Base-by-base conservation (phyloP, 1,140 invertebrate genomes). In the Zaprionus kolodkinae region DNA sequence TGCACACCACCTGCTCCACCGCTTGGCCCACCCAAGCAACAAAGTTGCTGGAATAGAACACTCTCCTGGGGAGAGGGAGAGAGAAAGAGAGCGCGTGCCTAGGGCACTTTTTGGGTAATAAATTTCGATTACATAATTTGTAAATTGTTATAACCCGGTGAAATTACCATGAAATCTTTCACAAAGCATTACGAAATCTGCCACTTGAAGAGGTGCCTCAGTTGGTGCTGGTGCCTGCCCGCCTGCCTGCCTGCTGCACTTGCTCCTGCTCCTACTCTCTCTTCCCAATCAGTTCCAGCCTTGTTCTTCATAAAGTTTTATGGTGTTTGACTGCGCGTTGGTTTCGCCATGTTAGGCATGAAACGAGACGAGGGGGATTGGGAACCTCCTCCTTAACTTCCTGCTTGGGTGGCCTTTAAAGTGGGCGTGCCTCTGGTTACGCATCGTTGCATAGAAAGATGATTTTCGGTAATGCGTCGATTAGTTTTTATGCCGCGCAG, bases 41-140 rank as follows among this genome's bases (percentile, higher is more conserved):
- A 43, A 62, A 61, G 21, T 33, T 36, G 55, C 35, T 50, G 17
- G 17, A 50, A 50, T 50, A 50, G 45, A 50, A 50, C 11, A 21
- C 25, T 56, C 25, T 33, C 2, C 52, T 6, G n/a, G 6, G 3
- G 30, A 30, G 27, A 35, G 9, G 15, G 43, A 10, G 43, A 45
- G 7, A 45, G 17, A 0, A 15, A 11, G 45, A 48, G 45, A 21
- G 43, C 65, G 63, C 54, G 70, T 66, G 70, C 62, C 54, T 55
- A 61, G 48, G 21, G 50, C 21, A 11, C 33, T 36, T 54, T 55
- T 67, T 63, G 38, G 63, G 83, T 77, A 87, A 87, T 87, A 87
- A 87, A 87, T 87, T 87, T 84, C 84, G 84, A 87, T 87, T 88
- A 75, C 84, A 87, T 87, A 87, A 87, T 87, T 87, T 87, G 84